phyloP scores from a whole-genome alignment of 2,888 invertebrate species.

The Glaucopsyche alexis region DNA sequence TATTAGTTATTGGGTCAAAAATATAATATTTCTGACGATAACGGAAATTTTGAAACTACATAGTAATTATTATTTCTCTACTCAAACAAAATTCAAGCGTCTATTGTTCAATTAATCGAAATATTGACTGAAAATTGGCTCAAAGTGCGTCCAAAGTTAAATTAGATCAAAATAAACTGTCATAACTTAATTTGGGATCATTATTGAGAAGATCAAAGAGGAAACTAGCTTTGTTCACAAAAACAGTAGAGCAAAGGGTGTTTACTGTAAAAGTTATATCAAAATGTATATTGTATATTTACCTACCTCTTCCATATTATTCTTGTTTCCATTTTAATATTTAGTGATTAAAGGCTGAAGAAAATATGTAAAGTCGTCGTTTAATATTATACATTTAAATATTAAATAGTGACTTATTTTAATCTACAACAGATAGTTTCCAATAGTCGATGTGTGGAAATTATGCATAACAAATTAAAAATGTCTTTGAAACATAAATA shows the following conservation, averaged over 20 bases:
- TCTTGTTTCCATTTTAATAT: neutral
- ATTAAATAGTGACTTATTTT: no score
- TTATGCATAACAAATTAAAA: no score
- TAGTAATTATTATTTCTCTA: neutral
- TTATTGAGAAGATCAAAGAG: slow-evolving; percentile 1
- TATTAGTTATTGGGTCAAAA: neutral
- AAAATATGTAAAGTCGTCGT: neutral
- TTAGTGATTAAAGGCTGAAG: neutral
- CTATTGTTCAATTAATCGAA: slow-evolving; percentile 12
- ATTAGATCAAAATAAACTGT: slow-evolving; percentile 19
- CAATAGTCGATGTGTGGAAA: no score
- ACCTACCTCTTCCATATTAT: neutral
- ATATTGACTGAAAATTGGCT: slow-evolving; percentile 15
- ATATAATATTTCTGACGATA: neutral
- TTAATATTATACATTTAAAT: neutral
- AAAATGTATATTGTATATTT: neutral
- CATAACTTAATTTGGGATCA: slow-evolving; percentile 13
- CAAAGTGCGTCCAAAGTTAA: slow-evolving; percentile 9
- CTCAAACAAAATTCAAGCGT: neutral
- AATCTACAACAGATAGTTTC: no score
- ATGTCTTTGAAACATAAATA: no score
- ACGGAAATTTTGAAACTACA: neutral
- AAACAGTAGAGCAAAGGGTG: neutral
- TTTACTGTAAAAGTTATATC: no score
- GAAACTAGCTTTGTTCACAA: slow-evolving; percentile 11